phyloP scores from a whole-genome alignment of 2,113 vertebrate genomes.

The Aphelocoma coerulescens region DNA sequence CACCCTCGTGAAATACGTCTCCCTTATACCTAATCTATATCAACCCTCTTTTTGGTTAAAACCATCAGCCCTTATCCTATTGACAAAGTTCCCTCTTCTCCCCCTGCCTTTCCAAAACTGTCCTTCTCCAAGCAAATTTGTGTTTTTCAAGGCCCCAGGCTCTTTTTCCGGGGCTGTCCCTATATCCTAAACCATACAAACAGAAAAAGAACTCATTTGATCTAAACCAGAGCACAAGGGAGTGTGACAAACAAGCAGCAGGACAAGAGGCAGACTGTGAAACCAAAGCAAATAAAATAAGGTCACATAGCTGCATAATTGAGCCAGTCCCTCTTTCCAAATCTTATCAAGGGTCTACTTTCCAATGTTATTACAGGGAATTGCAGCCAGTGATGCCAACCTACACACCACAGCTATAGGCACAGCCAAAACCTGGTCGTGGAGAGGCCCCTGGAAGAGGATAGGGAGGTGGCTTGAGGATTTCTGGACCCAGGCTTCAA shows the following conservation, averaged over 20 bases:
- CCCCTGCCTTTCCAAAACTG: not conserved
- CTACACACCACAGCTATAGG: not conserved
- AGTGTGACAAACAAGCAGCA: conserved; percentile 1
- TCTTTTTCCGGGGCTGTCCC: not conserved
- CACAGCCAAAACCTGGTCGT: not conserved
- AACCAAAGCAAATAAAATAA: conserved; percentile 3
- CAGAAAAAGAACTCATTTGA: not conserved
- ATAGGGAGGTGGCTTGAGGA: not conserved
- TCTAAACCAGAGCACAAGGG: not conserved
- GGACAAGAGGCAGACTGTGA: conserved; percentile 14
- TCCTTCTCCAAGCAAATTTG: not conserved
- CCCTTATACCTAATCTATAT: not conserved
- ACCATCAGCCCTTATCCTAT: no score
- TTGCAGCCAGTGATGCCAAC: not conserved
- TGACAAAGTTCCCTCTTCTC: not conserved
- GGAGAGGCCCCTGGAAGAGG: not conserved
- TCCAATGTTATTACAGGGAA: not conserved
- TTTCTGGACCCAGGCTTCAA: not conserved
- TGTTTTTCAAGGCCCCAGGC: not conserved
- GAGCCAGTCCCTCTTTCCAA: not conserved
- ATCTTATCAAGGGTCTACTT: not conserved
- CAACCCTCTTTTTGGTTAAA: not conserved
- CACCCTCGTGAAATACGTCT: not conserved
- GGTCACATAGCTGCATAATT: not conserved
- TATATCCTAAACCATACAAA: not conserved